Evolutionary conservation across 2,888 invertebrate species (phyloP), one percentile per base, ranked within the genome.

Genomic region (Epistrophella euchroma): DNA sequence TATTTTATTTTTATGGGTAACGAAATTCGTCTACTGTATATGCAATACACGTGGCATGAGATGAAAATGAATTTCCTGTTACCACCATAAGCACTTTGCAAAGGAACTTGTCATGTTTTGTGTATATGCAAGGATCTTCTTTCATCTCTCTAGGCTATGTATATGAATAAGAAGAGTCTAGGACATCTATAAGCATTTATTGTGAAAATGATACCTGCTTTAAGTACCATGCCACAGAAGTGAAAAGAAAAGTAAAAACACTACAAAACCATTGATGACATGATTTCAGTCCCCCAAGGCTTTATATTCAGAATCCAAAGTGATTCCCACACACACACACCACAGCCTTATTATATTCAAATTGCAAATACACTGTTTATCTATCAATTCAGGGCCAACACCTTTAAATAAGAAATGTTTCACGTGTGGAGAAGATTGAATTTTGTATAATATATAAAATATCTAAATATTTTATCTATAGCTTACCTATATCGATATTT

Each of bases 331-430:
- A 55, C 15, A 13, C 4, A n/a, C 9, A n/a, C 2, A 32, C 25
- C 9, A 9, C 2, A 28, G 32, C 9, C 4, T 64, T 81, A 77
- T 58, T 77, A 81, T 77, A 86, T 86, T 86, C 81, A 86, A 86
- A 86, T 86, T 81, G 85, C 85, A 86, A n/a, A n/a, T 86, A 86
- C 81, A 81, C 70, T 81, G 81, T 86, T 86, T 86, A 77, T 81
- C 85, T 77, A 76, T 81, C 81, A 86, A 81, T 86, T 81, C 62
- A 70, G 17, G 76, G 85, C 56, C 80, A 80, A 86, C 85, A 86
- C 85, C 85, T 86, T 86, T 81, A 76, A 85, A 80, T 81, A 77
- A 66, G 32, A 45, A 32, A 17, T 22, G 11, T 35, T 4, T 13
- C 66, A 35, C 43, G 50, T 72, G 68, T 71, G 56, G 70, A 80